Conservation (phyloP, 2,113 vertebrate species). For the human (Homo sapiens) region DNA sequence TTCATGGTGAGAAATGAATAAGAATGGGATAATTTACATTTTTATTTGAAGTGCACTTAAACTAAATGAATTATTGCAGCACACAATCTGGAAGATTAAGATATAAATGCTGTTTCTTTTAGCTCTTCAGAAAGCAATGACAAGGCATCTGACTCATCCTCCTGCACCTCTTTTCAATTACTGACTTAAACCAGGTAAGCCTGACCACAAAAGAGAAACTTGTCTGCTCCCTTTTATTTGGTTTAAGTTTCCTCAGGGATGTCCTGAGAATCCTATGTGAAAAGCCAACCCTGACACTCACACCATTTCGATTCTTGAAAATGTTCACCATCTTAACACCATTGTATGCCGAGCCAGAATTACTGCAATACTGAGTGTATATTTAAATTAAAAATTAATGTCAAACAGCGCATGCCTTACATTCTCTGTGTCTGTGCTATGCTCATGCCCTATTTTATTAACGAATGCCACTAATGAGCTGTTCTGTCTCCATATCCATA, state of each 20-base stretch:
- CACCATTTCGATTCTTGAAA: neutral
- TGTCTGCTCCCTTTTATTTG: neutral
- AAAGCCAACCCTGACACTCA: neutral
- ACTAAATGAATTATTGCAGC: neutral
- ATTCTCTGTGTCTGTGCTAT: neutral
- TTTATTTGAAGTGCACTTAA: constrained; percentile 1
- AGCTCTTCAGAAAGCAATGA: constrained; percentile 4
- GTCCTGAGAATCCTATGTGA: constrained; percentile 26
- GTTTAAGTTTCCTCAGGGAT: neutral
- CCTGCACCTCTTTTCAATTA: neutral
- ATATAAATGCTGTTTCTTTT: neutral
- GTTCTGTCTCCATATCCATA: neutral
- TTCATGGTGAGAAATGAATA: neutral
- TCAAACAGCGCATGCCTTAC: neutral
- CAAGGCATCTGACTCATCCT: constrained; percentile 53
- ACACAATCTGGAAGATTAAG: neutral
- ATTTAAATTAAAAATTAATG: neutral
- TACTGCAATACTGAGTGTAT: neutral
- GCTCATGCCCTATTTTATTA: neutral
- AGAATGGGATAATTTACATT: neutral
- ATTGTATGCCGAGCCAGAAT: neutral
- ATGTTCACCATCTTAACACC: neutral
- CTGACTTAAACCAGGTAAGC: neutral
- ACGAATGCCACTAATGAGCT: neutral
- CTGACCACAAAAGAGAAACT: constrained; percentile 46